Base-by-base conservation (phyloP, 2,797 vertebrate genomes). In the Chloroceryle amazona region DNA sequence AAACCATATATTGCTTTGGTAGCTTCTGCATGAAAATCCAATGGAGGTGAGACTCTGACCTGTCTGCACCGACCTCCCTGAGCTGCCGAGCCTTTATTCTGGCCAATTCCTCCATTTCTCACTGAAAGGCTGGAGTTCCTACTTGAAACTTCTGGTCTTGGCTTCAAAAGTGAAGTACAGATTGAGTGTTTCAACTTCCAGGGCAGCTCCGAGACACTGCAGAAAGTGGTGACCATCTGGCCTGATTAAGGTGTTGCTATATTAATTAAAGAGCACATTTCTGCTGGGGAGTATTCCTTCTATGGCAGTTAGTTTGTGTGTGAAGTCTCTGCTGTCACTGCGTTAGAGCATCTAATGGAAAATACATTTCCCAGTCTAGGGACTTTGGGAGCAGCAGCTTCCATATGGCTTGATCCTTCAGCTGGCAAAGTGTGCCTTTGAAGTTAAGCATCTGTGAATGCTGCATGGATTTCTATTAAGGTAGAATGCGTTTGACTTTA, bases 371-470 rank as follows among this genome's bases (percentile, higher is more conserved):
- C 86, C 87, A 79, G 81, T 5, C 76, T 3, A 6, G 94, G 94
- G 71, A 75, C 13, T 22, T 51, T 4, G 89, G 83, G 91, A 72
- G 81, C 55, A 62, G 89, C 73, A 57, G 87, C 83, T 81, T 67
- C 86, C 92, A 86, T 78, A 57, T 85, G 95, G 72, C 86, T 73
- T 23, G 6, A 9, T 49, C 29, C 87, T 81, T 70, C 74, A 58
- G 81, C 72, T 81, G 58, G 85, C 88, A 60, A 21, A 62, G 29
- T 3, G 9, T 3, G 25, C 51, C 84, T 65, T 60, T 82, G 87
- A 65, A 87, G 85, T 31, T 78, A 54, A 91, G 63, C 55, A 61
- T 58, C 93, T 89, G 46, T 13, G 73, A 93, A 10, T 33, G 95
- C 85, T 89, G 84, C 63, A 6, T 4, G 20, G 81, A 33, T 60